phyloP scores from a whole-genome alignment of 1,140 invertebrate species.

The Oppia nitens region DNA sequence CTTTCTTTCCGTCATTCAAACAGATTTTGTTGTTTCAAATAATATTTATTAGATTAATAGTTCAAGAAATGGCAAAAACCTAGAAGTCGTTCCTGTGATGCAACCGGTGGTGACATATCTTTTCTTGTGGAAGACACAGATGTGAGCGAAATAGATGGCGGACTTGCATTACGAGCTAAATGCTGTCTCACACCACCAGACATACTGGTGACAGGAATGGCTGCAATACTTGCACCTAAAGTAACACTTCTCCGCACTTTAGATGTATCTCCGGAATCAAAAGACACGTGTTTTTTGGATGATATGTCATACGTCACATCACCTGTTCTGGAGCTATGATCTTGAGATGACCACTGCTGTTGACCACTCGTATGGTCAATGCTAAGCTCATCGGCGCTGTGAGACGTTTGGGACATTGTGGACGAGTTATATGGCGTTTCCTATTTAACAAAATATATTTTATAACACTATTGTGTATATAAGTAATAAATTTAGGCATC shows the following conservation, averaged over 20 bases:
- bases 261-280: background rate
- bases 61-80: too few species aligned
- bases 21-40: too few species aligned
- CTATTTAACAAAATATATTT: background rate
- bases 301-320: background rate
- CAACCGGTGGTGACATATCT: background rate
- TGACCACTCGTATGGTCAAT: background rate
- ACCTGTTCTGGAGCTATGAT: background rate
- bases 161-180: background rate
- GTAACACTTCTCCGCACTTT: background rate
- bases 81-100: background rate
- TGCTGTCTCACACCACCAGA: background rate
- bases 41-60: too few species aligned
- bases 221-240: background rate
- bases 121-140: background rate
- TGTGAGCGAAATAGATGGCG: background rate
- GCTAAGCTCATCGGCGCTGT: background rate
- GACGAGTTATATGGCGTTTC: background rate
- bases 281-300: background rate
- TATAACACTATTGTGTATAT: too few species aligned
- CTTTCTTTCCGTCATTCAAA: too few species aligned
- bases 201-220: background rate
- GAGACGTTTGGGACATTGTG: too few species aligned
- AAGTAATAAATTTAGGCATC: too few species aligned
- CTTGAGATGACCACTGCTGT: background rate